Base-by-base conservation (phyloP, 2,113 vertebrate genomes). In the Cacatua alba region DNA sequence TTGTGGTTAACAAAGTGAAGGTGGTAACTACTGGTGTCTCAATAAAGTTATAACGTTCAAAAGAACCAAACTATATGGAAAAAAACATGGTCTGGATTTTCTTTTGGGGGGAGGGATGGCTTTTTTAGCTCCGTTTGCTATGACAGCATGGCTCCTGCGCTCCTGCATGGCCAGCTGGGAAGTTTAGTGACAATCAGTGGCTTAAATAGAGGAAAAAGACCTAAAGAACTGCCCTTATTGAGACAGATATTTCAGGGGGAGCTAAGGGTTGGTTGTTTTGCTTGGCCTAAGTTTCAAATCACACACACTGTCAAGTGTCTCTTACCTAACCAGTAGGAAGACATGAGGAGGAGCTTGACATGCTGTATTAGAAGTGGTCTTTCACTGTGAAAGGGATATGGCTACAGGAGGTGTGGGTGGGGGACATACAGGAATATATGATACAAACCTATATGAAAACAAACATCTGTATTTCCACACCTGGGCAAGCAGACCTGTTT, bases 1-100 rank as follows among this genome's bases (percentile, higher is more conserved):
- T 97, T 94, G 97, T 98, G 98, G 96, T 98, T 97, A 98, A 97
- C 97, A 97, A 98, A 98, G 98, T 98, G 97, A 98, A 98, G 98
- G 96, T 98, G 98, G 97, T 98, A 96, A 98, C 97, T 98, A 97
- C 97, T 97, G 98, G 97, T 98, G 98, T 98, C 96, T 87, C 97
- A 98, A 98, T 98, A 98, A 98, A 98, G 96, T 98, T 96, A 97
- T 95, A 94, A 97, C 13, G 37, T 97, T 97, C 82, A 95, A 96
- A 98, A 94, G 95, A 96, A 95, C 86, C 80, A 70, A 97, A 96
- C 79, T 80, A 49, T 93, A 85, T 94, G 82, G 25, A 90, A 94
- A 71, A 87, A 81, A 67, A 44, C 37, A 17, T 25, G 23, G 72
- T 91, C 55, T 94, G 83, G 26, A 43, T 82, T 90, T 84, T 93